Conservation (phyloP, 2,113 vertebrate species). For the Gallinago undulata region DNA sequence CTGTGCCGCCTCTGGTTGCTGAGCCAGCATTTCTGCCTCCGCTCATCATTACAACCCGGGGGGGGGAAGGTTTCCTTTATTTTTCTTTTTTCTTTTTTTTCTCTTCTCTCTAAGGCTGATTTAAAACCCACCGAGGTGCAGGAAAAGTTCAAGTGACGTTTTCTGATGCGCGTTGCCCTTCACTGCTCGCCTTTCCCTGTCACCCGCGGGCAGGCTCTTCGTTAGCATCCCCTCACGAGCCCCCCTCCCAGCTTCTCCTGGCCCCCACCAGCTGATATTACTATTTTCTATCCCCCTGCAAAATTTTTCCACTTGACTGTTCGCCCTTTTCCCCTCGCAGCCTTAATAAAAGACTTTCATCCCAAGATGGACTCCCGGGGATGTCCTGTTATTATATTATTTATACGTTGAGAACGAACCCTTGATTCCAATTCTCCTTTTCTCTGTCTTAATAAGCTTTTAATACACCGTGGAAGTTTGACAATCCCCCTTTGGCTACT, state of each 20-base stretch:
- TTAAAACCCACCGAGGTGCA: neutral
- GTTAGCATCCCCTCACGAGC: fast-evolving
- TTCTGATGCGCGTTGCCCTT: neutral
- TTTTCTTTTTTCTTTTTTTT: neutral
- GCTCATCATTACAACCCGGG: neutral
- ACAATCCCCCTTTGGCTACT: neutral
- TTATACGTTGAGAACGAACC: neutral
- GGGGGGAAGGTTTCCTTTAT: no score
- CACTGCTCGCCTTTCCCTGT: neutral
- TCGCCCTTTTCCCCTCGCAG: neutral
- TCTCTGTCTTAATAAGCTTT: constrained; percentile 14
- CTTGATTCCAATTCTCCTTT: neutral
- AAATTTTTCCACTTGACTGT: neutral
- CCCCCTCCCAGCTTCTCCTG: neutral
- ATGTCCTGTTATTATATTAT: neutral
- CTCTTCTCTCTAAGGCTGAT: neutral
- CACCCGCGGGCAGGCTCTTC: neutral
- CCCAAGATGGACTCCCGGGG: neutral
- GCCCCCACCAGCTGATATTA: neutral
- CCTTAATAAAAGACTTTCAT: neutral
- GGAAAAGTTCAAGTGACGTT: neutral
- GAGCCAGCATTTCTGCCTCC: neutral
- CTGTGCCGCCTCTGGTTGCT: neutral
- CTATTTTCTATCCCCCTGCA: neutral
- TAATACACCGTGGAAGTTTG: constrained; percentile 1